Base-by-base conservation (phyloP, 2,888 invertebrate genomes). In the Oscheius sp. region DNA sequence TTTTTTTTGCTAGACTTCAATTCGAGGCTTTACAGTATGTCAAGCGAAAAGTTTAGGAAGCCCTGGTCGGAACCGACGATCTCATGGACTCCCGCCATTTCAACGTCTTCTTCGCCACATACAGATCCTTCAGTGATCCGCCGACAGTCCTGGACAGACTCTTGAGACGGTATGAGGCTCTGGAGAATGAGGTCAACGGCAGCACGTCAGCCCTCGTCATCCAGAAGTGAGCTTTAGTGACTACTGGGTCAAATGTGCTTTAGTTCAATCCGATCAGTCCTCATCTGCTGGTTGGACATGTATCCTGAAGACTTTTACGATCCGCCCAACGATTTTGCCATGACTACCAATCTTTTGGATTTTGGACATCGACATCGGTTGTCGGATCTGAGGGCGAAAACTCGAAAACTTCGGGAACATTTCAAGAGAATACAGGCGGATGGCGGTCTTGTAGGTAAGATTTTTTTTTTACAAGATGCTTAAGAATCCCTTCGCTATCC, bases 51-150 rank as follows among this genome's bases (percentile, higher is more conserved):
- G 21, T 29, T 53, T 60, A 87, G 87, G 87, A 88, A 66, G 82
- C 84, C 71, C 74, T 88, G 63, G 81, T 88, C 33, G 84, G 85
- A 42, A 71, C 95, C 74, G 96, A 96, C 90, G 96, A 96, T 59
- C 96, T 96, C 90, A 92, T 97, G 86, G 97, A 99, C 92, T 96
- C 96, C 78, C 96, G 96, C 48, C 96, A 97, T 91, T 95, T 98
- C 90, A 96, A 96, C 90, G 96, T 97, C 66, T 98, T 99, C 91
- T 93, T 99, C 85, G 95, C 95, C 83, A 96, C 96, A 1, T 96
- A 95, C 90, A 92, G 96, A 76, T 94, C 94, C 57, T 98, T 97
- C 90, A 94, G 96, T 85, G 94, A 94, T 48, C 79, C 87, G 1
- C 62, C 73, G 1, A 77, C 81, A 7, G 87, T 87, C 21, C 74